A percentile compares a stretch with the other conserved stretches of the same genome.
Conservation (phyloP, 1,140 invertebrate genomes). For the Artemia franciscana region DNA sequence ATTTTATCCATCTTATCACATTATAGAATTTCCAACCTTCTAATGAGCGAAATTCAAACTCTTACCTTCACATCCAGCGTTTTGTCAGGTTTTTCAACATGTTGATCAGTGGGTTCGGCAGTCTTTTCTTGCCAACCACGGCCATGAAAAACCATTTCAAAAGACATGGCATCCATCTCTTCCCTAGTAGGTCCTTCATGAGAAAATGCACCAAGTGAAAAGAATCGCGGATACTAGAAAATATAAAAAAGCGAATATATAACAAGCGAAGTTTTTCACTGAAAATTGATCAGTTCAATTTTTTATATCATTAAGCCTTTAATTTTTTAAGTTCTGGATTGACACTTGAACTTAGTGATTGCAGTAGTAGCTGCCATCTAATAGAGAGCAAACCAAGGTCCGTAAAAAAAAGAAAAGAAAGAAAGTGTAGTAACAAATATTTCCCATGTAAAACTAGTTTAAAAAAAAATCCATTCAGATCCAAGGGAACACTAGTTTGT, state of each 20-base stretch:
- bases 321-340: too few species aligned
- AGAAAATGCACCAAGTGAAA: conserved; percentile 40
- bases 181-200: conserved; percentile 38
- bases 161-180: conserved; percentile 31
- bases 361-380: too few species aligned
- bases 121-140: conserved; percentile 47
- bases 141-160: conserved; percentile 42
- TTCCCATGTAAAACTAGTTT: too few species aligned
- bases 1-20: too few species aligned
- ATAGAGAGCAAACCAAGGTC: too few species aligned
- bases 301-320: conserved; percentile 3
- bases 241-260: conserved; percentile 5
- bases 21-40: too few species aligned
- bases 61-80: conserved; percentile 31
- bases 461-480: too few species aligned
- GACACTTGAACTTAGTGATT: too few species aligned
- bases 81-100: conserved; percentile 34
- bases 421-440: too few species aligned
- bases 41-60: neutral
- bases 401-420: too few species aligned
- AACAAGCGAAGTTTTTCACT: neutral
- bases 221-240: conserved; percentile 41
- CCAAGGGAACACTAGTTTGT: too few species aligned
- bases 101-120: conserved; percentile 31
- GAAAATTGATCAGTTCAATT: too few species aligned